Conservation (phyloP, 2,113 vertebrate species). For the Boulengeromyrus knoepffleri region DNA sequence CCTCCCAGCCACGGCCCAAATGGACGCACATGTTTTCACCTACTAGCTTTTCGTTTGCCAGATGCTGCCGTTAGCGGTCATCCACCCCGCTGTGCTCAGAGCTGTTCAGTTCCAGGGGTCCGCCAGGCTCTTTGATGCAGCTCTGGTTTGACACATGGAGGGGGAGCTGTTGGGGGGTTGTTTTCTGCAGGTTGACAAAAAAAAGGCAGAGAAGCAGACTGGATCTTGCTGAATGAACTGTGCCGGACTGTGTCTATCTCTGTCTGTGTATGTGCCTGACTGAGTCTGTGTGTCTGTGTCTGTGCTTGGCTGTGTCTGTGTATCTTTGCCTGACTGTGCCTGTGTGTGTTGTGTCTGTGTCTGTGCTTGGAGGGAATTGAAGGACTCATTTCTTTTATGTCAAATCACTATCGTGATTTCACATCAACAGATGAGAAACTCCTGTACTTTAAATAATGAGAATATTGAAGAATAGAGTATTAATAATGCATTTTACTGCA, state of each 20-base stretch:
- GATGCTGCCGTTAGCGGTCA: background rate
- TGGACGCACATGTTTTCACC: background rate
- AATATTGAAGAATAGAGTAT: background rate
- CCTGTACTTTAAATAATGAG: background rate
- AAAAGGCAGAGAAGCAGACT: background rate
- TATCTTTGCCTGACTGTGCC: background rate
- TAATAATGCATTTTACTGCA: constrained; percentile 3
- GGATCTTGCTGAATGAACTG: background rate
- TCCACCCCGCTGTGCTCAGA: background rate
- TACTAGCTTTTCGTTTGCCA: background rate
- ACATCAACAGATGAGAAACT: background rate
- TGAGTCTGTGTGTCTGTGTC: background rate
- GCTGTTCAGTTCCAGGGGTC: constrained; percentile 8
- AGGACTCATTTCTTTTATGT: background rate
- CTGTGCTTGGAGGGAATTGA: background rate
- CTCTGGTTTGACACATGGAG: background rate
- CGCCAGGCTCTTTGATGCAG: background rate
- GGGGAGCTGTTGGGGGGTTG: background rate
- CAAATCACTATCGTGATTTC: background rate
- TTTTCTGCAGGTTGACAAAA: background rate
- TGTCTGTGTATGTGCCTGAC: background rate
- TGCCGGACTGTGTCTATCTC: background rate
- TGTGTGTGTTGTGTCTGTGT: background rate
- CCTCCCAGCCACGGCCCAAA: background rate
- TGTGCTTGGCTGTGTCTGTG: background rate